Base-by-base conservation (phyloP, 2,888 invertebrate genomes). In the Rhaphigaster nebulosa region DNA sequence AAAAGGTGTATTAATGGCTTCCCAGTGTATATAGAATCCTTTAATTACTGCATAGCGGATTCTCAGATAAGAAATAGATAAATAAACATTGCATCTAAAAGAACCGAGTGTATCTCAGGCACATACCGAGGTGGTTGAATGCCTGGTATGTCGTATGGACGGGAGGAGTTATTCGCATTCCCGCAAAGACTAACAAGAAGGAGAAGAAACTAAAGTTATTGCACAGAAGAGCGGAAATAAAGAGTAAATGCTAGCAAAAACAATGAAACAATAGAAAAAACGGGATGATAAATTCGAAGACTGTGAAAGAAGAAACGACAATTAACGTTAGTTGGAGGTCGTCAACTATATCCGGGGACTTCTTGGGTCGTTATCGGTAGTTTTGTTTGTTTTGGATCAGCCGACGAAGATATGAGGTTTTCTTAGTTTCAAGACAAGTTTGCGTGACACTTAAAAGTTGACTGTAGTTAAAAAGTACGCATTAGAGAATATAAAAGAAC, bases 121-220 rank as follows among this genome's bases (percentile, higher is more conserved):
- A 84, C n/a, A 84, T 41, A 84, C 84, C 84, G 45, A 38, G 70
- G 45, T n/a, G 45, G 26, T 84, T n/a, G 45, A 84, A 84, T 84
- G 84, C 15, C 41, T 84, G 84, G 45, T n/a, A 84, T 45, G 84
- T 50, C 84, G 45, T 84, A 45, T 26, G 29, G 41, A 45, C 20
- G 70, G 20, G 8, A 38, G 8, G 23, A 38, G 8, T 23, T 76
- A 76, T 76, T n/a, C 84, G 84, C 84, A 41, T 84, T n/a, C 45
- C 45, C 45, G 15, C 84, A 76, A 84, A 41, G 84, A 50, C 3
- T 84, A 84, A 84, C 45, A 45, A 45, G 80, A 80, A 41, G 45
- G 84, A 84, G 84, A 84, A 84, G 84, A 84, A 84, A 84, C 84
- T 84, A 13, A 84, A 84, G 45, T 50, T 84, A 84, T n/a, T n/a